These are phyloP conservation scores for Oceanodroma tethys DNA, from an alignment of 2,113 vertebrate species.

Conservation along the genomic window DNA sequence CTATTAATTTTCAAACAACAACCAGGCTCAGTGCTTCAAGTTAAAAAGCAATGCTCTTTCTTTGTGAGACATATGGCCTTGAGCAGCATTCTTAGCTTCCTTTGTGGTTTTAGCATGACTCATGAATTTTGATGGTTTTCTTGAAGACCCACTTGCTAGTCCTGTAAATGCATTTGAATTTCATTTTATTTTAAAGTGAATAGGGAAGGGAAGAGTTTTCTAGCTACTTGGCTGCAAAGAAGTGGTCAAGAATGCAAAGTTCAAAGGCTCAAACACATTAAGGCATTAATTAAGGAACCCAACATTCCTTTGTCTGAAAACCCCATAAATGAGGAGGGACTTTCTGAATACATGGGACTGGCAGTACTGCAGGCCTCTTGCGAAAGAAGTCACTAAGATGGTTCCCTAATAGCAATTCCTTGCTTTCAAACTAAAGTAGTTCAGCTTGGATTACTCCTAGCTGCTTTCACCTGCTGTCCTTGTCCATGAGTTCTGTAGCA, in stretches of 20 bases:
- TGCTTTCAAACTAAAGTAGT: background rate
- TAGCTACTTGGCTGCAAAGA: background rate
- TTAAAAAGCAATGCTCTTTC: background rate
- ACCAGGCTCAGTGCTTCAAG: background rate
- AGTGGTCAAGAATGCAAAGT: background rate
- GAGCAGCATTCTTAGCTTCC: background rate
- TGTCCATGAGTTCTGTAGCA: background rate
- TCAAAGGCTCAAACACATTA: background rate
- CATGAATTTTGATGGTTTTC: constrained; percentile 21
- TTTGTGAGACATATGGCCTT: background rate
- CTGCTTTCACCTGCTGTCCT: background rate
- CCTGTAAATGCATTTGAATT: background rate
- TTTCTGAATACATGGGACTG: background rate
- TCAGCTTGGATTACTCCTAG: background rate
- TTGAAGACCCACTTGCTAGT: background rate
- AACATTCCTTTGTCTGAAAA: background rate
- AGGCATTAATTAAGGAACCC: background rate
- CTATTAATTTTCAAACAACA: background rate
- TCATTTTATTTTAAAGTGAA: background rate
- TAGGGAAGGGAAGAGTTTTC: background rate
- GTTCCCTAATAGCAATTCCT: background rate
- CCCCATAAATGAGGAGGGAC: background rate
- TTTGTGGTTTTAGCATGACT: constrained; percentile 45
- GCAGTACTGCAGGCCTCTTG: background rate
- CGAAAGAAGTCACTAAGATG: background rate